Evolutionary conservation across 2,113 vertebrate species (phyloP).

Genomic region (Sturnus vulgaris): DNA sequence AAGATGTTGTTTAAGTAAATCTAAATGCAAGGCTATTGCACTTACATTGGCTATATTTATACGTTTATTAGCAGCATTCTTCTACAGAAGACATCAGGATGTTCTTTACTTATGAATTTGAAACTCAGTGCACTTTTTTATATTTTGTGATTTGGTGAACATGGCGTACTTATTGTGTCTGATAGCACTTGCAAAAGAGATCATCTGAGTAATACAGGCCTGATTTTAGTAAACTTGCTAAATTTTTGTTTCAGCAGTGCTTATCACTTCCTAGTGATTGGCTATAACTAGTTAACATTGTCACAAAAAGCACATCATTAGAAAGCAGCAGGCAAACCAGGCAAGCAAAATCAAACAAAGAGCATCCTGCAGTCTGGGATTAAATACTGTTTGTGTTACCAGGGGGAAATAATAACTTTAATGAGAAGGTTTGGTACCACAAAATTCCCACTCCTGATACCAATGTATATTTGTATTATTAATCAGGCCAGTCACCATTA

Average conservation of each 20-base stretch:
- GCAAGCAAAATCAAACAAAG: neutral
- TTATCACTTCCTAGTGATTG: neutral
- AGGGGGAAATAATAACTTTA: neutral
- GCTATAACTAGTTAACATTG: neutral
- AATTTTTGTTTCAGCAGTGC: neutral
- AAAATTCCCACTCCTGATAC: neutral
- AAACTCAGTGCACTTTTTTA: neutral
- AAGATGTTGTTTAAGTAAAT: neutral
- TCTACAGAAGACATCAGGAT: neutral
- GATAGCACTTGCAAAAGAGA: neutral
- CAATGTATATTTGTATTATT: neutral
- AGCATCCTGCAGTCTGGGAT: neutral
- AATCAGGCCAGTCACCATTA: neutral
- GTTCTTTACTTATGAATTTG: neutral
- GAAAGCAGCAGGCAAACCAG: neutral
- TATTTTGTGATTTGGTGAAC: neutral
- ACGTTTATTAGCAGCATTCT: neutral
- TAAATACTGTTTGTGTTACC: neutral
- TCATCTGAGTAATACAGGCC: neutral
- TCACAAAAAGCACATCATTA: neutral
- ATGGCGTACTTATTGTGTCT: neutral
- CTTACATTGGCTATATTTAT: neutral
- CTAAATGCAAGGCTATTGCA: neutral
- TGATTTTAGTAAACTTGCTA: neutral
- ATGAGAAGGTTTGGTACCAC: neutral